A percentile compares a stretch with the other conserved stretches of the same genome.
These are phyloP conservation scores for Amblyjoppa proteus DNA, from an alignment of 2,888 invertebrate species.

Conservation along the genomic window DNA sequence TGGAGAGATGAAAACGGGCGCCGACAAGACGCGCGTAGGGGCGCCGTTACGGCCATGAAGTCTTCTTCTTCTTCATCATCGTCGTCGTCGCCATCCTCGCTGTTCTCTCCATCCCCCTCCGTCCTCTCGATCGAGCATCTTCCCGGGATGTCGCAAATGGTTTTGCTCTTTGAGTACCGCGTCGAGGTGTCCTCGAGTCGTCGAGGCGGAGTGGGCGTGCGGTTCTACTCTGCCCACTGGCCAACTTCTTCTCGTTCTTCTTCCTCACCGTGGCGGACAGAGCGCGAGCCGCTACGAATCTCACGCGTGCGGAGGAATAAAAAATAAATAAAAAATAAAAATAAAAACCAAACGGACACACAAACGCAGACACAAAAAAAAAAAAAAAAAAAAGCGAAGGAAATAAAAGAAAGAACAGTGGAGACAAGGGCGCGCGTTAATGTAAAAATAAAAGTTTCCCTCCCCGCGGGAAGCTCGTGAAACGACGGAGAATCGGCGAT, in stretches of 20 bases:
- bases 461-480: constrained; percentile 47
- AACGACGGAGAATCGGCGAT: constrained; percentile 52
- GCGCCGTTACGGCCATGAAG: constrained; percentile 24
- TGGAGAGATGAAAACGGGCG: constrained; percentile 55
- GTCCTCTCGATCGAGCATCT: not conserved
- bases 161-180: not conserved
- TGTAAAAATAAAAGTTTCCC: constrained; percentile 65
- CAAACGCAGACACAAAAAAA: not conserved
- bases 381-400: constrained; percentile 13
- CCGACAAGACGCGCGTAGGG: constrained; percentile 27
- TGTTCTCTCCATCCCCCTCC: constrained; percentile 19
- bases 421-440: constrained; percentile 62
- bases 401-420: constrained; percentile 34
- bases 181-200: constrained; percentile 7
- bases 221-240: constrained; percentile 8
- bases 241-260: constrained; percentile 16
- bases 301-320: constrained; percentile 8
- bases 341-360: not conserved
- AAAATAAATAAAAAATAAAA: not conserved
- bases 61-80: not conserved
- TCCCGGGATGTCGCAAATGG: constrained; percentile 32
- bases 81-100: constrained; percentile 1
- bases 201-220: constrained; percentile 39
- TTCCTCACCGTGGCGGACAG: not conserved
- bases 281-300: constrained; percentile 13